Conservation (phyloP, 2,113 vertebrate species). For the Plotosus lineatus region DNA sequence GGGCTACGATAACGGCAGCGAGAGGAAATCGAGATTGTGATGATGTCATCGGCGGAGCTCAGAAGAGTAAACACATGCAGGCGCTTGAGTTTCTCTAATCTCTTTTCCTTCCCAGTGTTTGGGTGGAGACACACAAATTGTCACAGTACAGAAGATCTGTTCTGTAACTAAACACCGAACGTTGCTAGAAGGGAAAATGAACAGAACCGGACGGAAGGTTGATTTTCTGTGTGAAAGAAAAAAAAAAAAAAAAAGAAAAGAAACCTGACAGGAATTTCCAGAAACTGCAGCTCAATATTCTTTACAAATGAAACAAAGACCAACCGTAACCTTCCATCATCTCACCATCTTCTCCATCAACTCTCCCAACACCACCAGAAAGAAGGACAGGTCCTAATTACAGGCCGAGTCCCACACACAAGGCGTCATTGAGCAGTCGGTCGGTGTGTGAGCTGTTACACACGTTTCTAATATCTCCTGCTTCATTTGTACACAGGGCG, state of each 20-base stretch:
- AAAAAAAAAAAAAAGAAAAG: slow-evolving; percentile 2
- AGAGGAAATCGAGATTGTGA: slow-evolving; percentile 38
- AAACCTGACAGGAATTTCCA: slow-evolving; percentile 16
- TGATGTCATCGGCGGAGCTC: slow-evolving; percentile 44
- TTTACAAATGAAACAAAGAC: not conserved
- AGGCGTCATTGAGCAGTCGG: not conserved
- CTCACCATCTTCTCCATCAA: not conserved
- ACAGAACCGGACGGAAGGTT: not conserved
- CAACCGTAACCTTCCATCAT: not conserved
- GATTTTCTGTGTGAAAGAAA: not conserved
- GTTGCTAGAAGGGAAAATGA: slow-evolving; percentile 11
- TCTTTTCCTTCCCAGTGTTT: not conserved
- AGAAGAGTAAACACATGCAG: slow-evolving; percentile 19
- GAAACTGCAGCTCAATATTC: not conserved
- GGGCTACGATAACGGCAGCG: slow-evolving; percentile 50
- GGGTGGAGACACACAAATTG: slow-evolving; percentile 23
- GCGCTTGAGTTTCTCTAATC: not conserved
- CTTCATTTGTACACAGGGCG: slow-evolving; percentile 59
- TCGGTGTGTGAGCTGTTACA: not conserved
- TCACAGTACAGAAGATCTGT: slow-evolving; percentile 15
- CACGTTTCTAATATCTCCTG: slow-evolving; percentile 6
- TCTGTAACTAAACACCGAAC: not conserved
- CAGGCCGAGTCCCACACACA: not conserved
- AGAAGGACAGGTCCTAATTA: slow-evolving; percentile 17
- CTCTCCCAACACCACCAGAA: not conserved